Evolutionary conservation across 2,113 vertebrate genomes (phyloP), one percentile per base, ranked within the genome.

Genomic region (Paralichthys olivaceus): DNA sequence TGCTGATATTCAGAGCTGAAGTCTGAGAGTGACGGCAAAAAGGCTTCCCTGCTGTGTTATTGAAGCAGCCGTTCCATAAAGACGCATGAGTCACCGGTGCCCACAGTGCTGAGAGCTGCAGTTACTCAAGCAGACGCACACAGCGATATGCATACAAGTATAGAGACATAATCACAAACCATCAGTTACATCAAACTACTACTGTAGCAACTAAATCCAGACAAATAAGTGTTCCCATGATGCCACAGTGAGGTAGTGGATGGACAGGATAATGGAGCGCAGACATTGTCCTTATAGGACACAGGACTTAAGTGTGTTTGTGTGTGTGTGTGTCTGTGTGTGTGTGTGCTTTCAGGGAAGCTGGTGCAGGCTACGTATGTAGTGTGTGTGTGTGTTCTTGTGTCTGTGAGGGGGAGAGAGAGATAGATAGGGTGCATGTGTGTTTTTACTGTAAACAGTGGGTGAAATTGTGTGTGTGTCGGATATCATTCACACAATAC

Each of bases 1-100:
- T 82, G 68, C 75, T 79, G 45, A 79, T 76, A 62, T 79, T 73
- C 40, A 65, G 60, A 65, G 65, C 66, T 59, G 49, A 37, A 59
- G 71, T 64, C 58, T 65, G 49, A 56, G 64, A 81, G 59, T 79
- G 67, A 77, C 12, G n/a, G 54, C 25, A 72, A 62, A 55, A 68
- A 75, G 20, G 14, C 51, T 37, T 58, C 53, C 69, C 61, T 55
- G 65, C 58, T 84, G 75, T 22, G 69, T 77, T 64, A 69, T 14
- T 54, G 75, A 65, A 68, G 72, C 64, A 77, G 34, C 26, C 12
- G 43, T 69, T 74, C 58, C 54, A 71, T 47, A 63, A 80, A 77
- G 69, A 81, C 3, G 8, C 66, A 81, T 75, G 75, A 90, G 57
- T 90, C 90, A 89, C 15, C 65, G 54, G 80, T 71, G 75, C 57